These are phyloP conservation scores for Parapsyche elsis DNA, from an alignment of 1,140 invertebrate genomes.

Conservation along the genomic window DNA sequence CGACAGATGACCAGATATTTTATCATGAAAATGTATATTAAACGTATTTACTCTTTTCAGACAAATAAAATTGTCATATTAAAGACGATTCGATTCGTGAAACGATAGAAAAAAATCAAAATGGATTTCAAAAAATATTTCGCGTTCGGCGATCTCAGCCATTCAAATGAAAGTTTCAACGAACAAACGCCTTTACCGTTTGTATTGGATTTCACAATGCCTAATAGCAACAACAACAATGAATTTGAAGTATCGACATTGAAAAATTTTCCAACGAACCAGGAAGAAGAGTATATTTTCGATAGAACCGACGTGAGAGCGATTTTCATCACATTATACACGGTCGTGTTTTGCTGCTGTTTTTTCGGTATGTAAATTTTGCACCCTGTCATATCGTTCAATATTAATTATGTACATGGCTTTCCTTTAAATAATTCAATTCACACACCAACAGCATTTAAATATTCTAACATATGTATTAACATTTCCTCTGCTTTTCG, in stretches of 20 bases:
- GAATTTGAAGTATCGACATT: background rate
- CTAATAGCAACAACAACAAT: background rate
- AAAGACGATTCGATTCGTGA: too few species aligned
- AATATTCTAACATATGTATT: background rate
- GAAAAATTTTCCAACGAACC: background rate
- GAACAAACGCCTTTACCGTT: too few species aligned
- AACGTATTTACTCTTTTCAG: too few species aligned
- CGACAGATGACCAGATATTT: too few species aligned
- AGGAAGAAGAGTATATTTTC: conserved; percentile 70
- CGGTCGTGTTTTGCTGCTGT: conserved; percentile 75
- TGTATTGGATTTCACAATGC: too few species aligned
- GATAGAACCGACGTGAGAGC: conserved; percentile 72
- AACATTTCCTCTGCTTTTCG: background rate
- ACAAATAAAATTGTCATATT: too few species aligned
- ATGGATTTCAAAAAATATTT: too few species aligned
- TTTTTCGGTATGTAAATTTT: conserved; percentile 72
- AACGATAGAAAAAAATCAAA: too few species aligned
- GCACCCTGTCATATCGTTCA: background rate
- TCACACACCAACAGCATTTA: background rate
- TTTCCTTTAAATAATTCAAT: too few species aligned
- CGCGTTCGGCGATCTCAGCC: too few species aligned
- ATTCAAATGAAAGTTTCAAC: too few species aligned
- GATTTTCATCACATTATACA: conserved; percentile 74
- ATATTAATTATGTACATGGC: background rate
- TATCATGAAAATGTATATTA: too few species aligned